Base-by-base conservation (phyloP, 2,888 invertebrate species). In the Dicranocentrus wangi region DNA sequence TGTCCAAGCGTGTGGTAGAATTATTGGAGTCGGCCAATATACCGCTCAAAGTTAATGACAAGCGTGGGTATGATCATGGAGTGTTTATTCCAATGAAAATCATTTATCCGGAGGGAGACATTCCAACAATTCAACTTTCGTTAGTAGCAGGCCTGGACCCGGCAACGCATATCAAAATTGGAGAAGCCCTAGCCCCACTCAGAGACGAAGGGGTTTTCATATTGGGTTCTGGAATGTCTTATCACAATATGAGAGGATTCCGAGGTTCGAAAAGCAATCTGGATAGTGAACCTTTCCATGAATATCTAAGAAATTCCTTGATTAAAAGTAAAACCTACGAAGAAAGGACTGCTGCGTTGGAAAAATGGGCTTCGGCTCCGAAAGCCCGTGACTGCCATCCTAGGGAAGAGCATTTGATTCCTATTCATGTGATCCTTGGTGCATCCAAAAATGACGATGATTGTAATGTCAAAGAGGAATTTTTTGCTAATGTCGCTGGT, bases 21-120 rank as follows among this genome's bases (percentile, higher is more conserved):
- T 42, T 84, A 3, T 39, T 84, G 15, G 61, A 63, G 1, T 10
- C 60, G 10, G 72, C 75, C 15, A 60, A 71, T 13, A 81, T 84
- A 32, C 69, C 70, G 7, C 61, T 71, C 21, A 63, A 76, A n/a
- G 28, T 76, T 2, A 65, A 84, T 53, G 13, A n/a, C 8, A 61
- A 81, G 7, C 60, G 84, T 25, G 84, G 84, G 19, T 84, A 69
- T 42, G 84, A 84, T 19, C 84, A 84, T 32, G 84, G 84, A 17
- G 84, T 84, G 1, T 84, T 84, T 28, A 72, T 84, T 32, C 84
- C 84, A n/a, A 71, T 84, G 76, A 82, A 68, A 51, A 47, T 84
- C 1, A 55, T 84, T 5, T 81, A 43, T 32, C 84, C 84, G 0
- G 73, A 78, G 0, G 82, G 76, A 10, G 58, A 72, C 8, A 79